Evolutionary conservation across 1,140 invertebrate genomes (phyloP), one percentile per base, ranked within the genome.

Genomic region (Trachymyrmex cornetzi): DNA sequence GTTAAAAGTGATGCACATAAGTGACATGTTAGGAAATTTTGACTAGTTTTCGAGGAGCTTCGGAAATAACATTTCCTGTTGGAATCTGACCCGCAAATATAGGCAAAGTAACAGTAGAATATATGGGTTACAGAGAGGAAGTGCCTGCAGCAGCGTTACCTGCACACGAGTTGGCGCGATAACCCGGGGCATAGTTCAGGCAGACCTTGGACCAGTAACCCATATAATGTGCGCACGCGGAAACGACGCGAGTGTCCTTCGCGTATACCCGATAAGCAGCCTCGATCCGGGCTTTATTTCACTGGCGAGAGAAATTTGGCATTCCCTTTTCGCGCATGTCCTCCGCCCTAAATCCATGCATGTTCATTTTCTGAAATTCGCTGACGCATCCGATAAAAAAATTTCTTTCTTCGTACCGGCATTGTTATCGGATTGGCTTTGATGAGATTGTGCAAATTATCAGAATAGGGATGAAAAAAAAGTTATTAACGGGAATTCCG

Each of bases 201-300:
- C 88, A 55, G 44, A 90, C 90, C 90, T 91, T 91, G 90, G 64
- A 89, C 90, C 82, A 82, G 84, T 91, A 87, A 91, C 90, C 90
- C 66, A 91, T 30, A 91, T 89, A 89, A 88, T 87, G 30, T 82
- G 53, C 69, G 61, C 61, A 66, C 64, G 61, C 82, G 61, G 82
- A 91, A 87, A 72, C 87, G 71, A 66, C 77, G 63, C 24, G n/a
- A 48, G 63, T 64, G 87, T 90, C 90, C 84, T 91, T 90, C 90
- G 74, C 63, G 72, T 55, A 80, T 77, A 77, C 87, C 89, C 85
- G 85, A 90, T 89, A 87, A 87, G 69, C 61, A 79, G 7, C 34
- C 44, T 53, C 19, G 24, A 71, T 19, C 30, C 50, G 1, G 3
- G 34, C 50, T 80, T 66, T 69, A 69, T 50, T 80, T 69, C 9